These are phyloP conservation scores for Rhagoletis pomonella DNA, from an alignment of 1,140 invertebrate genomes.

Conservation along the genomic window DNA sequence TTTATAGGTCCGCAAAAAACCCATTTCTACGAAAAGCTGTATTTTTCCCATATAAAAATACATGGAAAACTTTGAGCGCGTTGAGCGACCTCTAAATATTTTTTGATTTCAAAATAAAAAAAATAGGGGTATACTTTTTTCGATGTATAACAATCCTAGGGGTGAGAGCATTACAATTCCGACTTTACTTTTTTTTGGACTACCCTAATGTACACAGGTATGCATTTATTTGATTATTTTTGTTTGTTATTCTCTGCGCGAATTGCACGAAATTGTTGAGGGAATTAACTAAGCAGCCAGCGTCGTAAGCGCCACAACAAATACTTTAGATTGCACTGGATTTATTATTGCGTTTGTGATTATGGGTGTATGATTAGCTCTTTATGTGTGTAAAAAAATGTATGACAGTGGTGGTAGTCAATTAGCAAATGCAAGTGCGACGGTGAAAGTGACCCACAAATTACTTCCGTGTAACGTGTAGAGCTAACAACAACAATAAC, in stretches of 20 bases:
- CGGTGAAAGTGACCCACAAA: conserved; percentile 73
- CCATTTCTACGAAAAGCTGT: too few species aligned
- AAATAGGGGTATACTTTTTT: too few species aligned
- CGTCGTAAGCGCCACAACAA: conserved; percentile 20
- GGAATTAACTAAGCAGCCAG: conserved; percentile 23
- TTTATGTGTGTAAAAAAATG: neutral
- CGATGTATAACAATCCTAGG: too few species aligned
- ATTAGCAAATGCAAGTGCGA: conserved; percentile 49
- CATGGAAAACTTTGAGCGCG: too few species aligned
- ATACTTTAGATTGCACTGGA: neutral
- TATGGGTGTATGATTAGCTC: conserved; percentile 46
- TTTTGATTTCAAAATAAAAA: too few species aligned
- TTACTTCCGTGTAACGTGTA: conserved; percentile 70
- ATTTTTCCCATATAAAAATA: too few species aligned
- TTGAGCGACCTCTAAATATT: too few species aligned
- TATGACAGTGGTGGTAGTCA: conserved; percentile 36
- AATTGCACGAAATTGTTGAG: conserved; percentile 14
- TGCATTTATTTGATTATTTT: neutral
- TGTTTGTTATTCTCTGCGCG: neutral
- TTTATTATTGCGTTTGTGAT: conserved; percentile 33
- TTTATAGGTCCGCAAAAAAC: too few species aligned
- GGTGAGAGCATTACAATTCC: too few species aligned
- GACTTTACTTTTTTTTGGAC: too few species aligned
- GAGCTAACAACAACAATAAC: conserved; percentile 53
- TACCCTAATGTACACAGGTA: neutral